A percentile compares a stretch with the other conserved stretches of the same genome.
These are phyloP conservation scores for Setophaga petechia DNA, from an alignment of 2,113 vertebrate genomes.

Conservation along the genomic window DNA sequence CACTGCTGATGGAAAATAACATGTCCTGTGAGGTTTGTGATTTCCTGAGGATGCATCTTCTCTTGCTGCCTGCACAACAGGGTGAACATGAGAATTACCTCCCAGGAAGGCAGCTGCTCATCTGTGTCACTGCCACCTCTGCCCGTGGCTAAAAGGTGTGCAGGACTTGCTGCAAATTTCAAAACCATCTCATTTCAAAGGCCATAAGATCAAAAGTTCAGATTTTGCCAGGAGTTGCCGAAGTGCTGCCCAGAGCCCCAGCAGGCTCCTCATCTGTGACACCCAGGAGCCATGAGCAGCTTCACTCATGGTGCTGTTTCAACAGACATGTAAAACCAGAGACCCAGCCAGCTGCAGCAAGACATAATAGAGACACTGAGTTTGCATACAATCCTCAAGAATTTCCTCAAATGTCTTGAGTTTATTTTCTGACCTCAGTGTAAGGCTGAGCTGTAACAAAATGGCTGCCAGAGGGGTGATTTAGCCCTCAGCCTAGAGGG, in stretches of 20 bases:
- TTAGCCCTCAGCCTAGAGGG: background rate
- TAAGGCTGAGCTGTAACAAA: background rate
- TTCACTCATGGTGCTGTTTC: background rate
- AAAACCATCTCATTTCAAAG: background rate
- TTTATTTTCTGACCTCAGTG: conserved; percentile 28
- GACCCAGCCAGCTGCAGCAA: background rate
- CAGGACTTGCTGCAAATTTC: background rate
- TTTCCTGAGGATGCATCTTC: background rate
- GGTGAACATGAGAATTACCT: background rate
- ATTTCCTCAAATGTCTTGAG: background rate
- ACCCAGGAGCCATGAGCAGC: background rate
- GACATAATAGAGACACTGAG: background rate
- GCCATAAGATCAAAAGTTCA: background rate
- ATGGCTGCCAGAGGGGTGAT: background rate
- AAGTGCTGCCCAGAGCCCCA: background rate
- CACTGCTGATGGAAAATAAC: background rate
- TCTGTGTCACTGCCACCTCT: background rate
- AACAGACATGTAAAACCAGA: background rate
- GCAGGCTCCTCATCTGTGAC: background rate
- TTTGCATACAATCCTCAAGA: background rate
- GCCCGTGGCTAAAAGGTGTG: background rate
- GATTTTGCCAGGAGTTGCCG: background rate
- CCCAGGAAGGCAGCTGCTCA: background rate
- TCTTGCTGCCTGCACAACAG: background rate
- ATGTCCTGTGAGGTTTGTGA: background rate